Base-by-base conservation (phyloP, 2,113 vertebrate genomes). In the Brachyhypopomus occidentalis region DNA sequence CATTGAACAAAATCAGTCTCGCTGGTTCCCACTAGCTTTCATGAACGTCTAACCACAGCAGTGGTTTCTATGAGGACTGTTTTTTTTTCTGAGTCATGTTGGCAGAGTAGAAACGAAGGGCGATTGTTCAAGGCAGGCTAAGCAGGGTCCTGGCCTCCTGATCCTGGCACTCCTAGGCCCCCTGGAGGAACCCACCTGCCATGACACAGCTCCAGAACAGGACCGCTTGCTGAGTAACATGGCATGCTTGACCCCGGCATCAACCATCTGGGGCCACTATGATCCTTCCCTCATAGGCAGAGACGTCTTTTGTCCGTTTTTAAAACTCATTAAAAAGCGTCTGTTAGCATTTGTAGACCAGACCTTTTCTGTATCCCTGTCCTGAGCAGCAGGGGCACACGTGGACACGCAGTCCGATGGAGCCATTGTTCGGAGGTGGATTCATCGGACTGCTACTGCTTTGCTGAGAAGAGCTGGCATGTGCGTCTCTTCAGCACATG, bases 211-310 rank as follows among this genome's bases (percentile, higher is more conserved):
- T 72, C 59, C 74, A 58, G 64, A 71, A 36, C 55, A 72, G 58
- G 25, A 11, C 34, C 71, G 62, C 79, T 72, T 59, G 45, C 79
- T 66, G 72, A 2, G 73, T 55, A 72, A 64, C 69, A 73, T 80
- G 17, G 36, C 66, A 78, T 52, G 69, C 20, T 25, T 82, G 74
- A 82, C 80, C 74, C 80, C 69, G 41, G 70, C 62, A 72, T 52
- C 69, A 38, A 69, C 74, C 80, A 58, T 72, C 56, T 52, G 74
- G 70, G 55, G 70, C 66, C 52, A 16, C 38, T 3, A 7, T 66
- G 63, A 78, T 82, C 77, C 20, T 27, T 23, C 27, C 22, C 66
- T 41, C 45, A 14, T 52, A 52, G 45, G 12, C 12, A 14, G 45
- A 52, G 45, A 52, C 11, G 7, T 52, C 12, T 52, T 52, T 52